Base-by-base conservation (phyloP, 2,797 vertebrate genomes). In the Tenualosa thibaudeaui region DNA sequence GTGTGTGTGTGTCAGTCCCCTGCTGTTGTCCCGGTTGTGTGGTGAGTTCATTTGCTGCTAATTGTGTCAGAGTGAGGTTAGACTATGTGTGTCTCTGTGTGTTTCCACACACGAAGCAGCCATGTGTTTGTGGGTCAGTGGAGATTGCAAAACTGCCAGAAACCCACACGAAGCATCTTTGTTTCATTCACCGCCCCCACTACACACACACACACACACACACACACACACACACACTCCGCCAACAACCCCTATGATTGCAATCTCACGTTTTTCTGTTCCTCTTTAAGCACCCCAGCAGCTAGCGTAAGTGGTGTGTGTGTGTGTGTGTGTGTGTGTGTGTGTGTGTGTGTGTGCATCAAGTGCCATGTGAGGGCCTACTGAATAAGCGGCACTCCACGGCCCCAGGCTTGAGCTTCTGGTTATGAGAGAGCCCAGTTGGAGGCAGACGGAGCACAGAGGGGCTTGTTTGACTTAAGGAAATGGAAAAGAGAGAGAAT, bases 61-160 rank as follows among this genome's bases (percentile, higher is more conserved):
- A 75, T 75, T 37, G 68, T 75, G 68, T 75, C 68, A 65, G 84
- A 83, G 82, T 50, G 86, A 86, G 87, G 83, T 84, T 84, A 84
- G 56, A 81, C 53, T 84, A 2, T 54, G 51, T 15, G 26, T 71
- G 31, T 15, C 24, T 31, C 24, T 31, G 68, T 75, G 37, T 43
- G 68, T 75, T 51, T 86, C 65, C 37, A 26, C 3, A 19, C 31
- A 60, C 26, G 6, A 81, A 84, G 10, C 43, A 17, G 12, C 17
- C 26, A 31, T 53, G 62, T 60, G 50, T 75, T 75, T 75, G 68
- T 75, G 68, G 68, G 68, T 75, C 68, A 75, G 68, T 31, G 15
- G 31, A 75, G 68, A 75, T 75, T 75, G 68, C 37, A 24, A 68
- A 68, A 26, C 62, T 68, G 68, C 40, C 68, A 75, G 68, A 43